phyloP scores from a whole-genome alignment of 2,797 vertebrate genomes.

The Chaetophractus vellerosus region DNA sequence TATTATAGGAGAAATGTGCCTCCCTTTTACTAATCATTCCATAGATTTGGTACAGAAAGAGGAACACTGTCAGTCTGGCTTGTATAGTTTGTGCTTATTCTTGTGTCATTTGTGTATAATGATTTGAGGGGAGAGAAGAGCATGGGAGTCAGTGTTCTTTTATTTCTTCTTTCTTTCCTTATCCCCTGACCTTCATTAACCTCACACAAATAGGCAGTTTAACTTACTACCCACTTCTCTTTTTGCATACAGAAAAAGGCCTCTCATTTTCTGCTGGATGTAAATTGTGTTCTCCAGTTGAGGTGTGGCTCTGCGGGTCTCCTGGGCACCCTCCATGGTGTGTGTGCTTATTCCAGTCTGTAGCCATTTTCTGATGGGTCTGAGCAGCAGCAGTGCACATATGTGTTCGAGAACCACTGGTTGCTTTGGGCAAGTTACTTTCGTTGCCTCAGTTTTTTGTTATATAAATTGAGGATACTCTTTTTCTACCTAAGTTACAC shows the following conservation, averaged over 20 bases:
- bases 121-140: neutral
- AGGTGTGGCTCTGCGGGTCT: neutral
- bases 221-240: neutral
- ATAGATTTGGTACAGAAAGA: neutral
- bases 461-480: neutral
- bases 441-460: neutral
- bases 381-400: neutral
- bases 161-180: neutral
- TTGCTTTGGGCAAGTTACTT: neutral
- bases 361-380: neutral
- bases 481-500: neutral
- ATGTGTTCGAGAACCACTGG: neutral
- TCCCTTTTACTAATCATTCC: neutral
- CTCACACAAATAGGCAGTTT: neutral
- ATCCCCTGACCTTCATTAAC: neutral
- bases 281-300: neutral
- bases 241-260: neutral
- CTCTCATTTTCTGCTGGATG: neutral
- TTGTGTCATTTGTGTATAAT: neutral
- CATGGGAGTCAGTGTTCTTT: neutral
- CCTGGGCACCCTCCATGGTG: neutral
- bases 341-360: neutral
- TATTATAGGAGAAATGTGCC: neutral
- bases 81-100: neutral
- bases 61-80: rapidly evolving